These are phyloP conservation scores for Zele albiditarsus DNA, from an alignment of 2,888 invertebrate genomes.

Conservation along the genomic window DNA sequence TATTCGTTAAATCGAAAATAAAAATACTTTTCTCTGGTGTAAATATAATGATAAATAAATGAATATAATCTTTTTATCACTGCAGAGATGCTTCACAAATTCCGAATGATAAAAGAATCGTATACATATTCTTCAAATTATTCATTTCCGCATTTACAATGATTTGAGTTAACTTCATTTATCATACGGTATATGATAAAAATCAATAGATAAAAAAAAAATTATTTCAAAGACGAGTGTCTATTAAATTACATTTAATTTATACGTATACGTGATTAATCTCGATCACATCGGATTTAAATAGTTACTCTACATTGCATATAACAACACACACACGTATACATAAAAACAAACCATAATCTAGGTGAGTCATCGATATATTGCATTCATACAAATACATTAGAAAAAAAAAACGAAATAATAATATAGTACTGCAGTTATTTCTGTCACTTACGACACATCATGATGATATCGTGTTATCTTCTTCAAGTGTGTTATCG, in stretches of 20 bases:
- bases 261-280: background rate
- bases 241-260: background rate
- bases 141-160: too few relatives aligned
- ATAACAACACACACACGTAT: background rate
- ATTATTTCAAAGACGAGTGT: background rate
- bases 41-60: too few relatives aligned
- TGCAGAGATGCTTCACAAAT: too few relatives aligned
- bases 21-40: too few relatives aligned
- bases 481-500: conserved; percentile 10
- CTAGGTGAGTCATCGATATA: conserved; percentile 50
- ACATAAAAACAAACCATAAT: conserved; percentile 41
- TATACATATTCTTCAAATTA: too few relatives aligned
- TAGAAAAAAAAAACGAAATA: conserved; percentile 31
- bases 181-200: background rate
- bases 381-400: conserved; percentile 34
- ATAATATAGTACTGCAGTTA: conserved; percentile 1
- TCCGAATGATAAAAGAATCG: too few relatives aligned
- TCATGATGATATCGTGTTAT: conserved; percentile 11
- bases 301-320: background rate
- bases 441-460: conserved; percentile 33
- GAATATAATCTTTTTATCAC: too few relatives aligned
- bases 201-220: background rate
- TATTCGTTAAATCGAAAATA: too few relatives aligned
- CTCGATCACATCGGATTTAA: background rate
- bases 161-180: too few relatives aligned